Evolutionary conservation across 2,888 invertebrate genomes (phyloP).

Genomic region (Rapana venosa): DNA sequence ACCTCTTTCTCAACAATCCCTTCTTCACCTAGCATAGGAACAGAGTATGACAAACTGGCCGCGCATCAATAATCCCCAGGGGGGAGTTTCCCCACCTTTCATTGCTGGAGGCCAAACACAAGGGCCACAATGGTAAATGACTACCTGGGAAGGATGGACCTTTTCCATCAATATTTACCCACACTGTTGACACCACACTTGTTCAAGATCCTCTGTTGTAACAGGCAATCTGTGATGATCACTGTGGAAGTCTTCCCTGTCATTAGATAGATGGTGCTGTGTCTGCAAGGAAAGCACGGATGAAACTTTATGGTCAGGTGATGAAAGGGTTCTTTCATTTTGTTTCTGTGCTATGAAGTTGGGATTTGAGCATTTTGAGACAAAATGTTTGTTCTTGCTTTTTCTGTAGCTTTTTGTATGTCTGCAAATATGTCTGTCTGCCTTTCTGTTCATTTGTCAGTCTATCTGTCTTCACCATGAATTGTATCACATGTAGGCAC

Average conservation of each 20-base stretch:
- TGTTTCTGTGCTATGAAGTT: not conserved
- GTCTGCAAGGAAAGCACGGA: not conserved
- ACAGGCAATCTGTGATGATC: not conserved
- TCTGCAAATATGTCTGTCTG: not conserved
- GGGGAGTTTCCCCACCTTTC: not conserved
- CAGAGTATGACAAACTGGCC: not conserved
- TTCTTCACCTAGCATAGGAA: not conserved
- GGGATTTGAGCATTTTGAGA: too few relatives aligned
- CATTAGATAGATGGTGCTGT: not conserved
- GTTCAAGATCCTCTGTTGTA: not conserved
- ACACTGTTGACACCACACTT: not conserved
- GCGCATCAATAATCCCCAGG: not conserved
- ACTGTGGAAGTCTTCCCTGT: not conserved
- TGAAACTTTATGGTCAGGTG: not conserved
- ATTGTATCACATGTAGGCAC: too few relatives aligned
- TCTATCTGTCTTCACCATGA: too few relatives aligned
- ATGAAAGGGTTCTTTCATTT: not conserved
- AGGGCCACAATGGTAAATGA: constrained; percentile 11
- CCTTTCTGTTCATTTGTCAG: not conserved
- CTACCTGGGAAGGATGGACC: not conserved
- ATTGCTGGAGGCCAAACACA: not conserved
- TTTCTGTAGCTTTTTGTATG: not conserved
- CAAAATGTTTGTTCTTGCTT: too few relatives aligned
- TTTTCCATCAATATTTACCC: constrained; percentile 7
- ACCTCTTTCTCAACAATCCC: too few relatives aligned